Conservation (phyloP, 2,113 vertebrate genomes). For the Carlito syrichta region DNA sequence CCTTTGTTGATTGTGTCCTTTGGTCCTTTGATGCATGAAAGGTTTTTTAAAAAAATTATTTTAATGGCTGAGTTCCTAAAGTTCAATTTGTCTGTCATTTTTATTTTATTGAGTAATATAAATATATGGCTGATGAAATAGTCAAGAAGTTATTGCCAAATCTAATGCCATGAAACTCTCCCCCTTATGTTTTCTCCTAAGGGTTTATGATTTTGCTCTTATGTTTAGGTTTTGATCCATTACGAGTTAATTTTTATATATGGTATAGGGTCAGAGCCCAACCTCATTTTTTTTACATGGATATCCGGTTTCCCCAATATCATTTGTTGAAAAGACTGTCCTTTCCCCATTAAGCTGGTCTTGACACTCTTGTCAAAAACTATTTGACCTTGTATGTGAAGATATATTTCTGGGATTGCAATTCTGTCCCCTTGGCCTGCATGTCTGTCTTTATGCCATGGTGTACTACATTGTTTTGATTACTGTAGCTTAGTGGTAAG, state of each 20-base stretch:
- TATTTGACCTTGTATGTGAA: background rate
- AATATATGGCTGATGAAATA: background rate
- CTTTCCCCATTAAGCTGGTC: background rate
- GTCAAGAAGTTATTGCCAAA: background rate
- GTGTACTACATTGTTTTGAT: background rate
- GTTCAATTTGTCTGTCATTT: background rate
- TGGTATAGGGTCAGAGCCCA: no score
- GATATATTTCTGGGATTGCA: background rate
- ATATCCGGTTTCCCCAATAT: background rate
- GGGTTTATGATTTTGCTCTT: background rate
- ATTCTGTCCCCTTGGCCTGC: fast-evolving
- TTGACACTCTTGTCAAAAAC: background rate
- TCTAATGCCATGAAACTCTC: background rate
- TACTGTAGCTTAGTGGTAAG: background rate
- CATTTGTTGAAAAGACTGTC: background rate
- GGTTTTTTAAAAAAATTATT: background rate
- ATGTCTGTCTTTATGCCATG: fast-evolving
- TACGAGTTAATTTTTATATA: background rate
- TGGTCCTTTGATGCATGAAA: no score
- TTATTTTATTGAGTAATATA: background rate
- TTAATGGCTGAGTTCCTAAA: background rate
- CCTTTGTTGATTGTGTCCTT: background rate
- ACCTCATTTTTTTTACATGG: background rate
- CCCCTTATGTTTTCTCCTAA: background rate
- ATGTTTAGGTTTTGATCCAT: background rate